phyloP scores from a whole-genome alignment of 2,888 invertebrate genomes.

The Folsomia candida region DNA sequence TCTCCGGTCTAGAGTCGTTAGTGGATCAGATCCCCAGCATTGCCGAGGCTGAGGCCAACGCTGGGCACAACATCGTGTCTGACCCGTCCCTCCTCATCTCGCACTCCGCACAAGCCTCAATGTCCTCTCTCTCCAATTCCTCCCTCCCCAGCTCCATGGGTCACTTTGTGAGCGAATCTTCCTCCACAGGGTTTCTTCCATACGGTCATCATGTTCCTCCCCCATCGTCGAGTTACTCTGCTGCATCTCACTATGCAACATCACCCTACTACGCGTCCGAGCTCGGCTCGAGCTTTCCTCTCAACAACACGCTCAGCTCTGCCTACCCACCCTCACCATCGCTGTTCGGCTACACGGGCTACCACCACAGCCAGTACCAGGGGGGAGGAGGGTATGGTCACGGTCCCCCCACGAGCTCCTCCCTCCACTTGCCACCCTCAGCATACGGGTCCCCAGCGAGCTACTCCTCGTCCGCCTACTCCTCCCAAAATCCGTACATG shows the following conservation, averaged over 20 bases:
- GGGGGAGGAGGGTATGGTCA: constrained; percentile 30
- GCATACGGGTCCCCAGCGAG: constrained; percentile 46
- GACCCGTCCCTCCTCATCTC: constrained; percentile 40
- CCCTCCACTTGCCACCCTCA: constrained; percentile 45
- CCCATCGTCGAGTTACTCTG: constrained; percentile 38
- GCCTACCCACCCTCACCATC: constrained; percentile 46
- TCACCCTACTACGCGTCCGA: constrained; percentile 49
- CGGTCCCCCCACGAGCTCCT: constrained; percentile 38
- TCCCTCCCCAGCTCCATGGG: constrained; percentile 28
- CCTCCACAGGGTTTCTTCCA: constrained; percentile 47
- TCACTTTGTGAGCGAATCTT: constrained; percentile 41
- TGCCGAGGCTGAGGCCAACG: constrained; percentile 64
- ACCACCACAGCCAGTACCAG: constrained; percentile 43
- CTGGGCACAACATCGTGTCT: constrained; percentile 31
- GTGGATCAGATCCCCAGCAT: constrained; percentile 90
- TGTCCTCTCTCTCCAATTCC: constrained; percentile 33
- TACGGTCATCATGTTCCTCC: constrained; percentile 41
- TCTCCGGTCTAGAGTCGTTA: constrained; percentile 78
- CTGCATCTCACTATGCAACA: constrained; percentile 44
- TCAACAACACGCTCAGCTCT: constrained; percentile 45
- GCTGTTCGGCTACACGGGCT: constrained; percentile 49
- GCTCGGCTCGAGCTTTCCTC: constrained; percentile 45
- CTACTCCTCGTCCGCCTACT: constrained; percentile 42
- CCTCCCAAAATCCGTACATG: constrained; percentile 45
- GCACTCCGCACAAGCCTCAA: constrained; percentile 22